A percentile compares a stretch with the other conserved stretches of the same genome.
These are phyloP conservation scores for Drosophila ogumai DNA, from an alignment of 1,140 invertebrate genomes.

Conservation along the genomic window DNA sequence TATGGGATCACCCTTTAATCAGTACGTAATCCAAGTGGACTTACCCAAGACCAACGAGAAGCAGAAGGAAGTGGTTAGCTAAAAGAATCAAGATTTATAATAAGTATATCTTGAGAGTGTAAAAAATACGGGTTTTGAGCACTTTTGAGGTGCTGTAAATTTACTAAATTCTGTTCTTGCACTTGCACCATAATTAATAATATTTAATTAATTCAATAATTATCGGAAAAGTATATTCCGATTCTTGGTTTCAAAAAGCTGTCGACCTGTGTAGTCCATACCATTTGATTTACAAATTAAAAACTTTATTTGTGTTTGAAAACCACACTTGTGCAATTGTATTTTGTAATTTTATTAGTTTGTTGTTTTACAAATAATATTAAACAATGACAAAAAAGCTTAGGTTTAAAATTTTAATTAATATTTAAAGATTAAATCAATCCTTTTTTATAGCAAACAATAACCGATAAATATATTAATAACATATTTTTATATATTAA, in stretches of 20 bases:
- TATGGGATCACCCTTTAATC: constrained; percentile 86
- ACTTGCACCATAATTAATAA: too few relatives aligned
- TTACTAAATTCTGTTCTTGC: too few relatives aligned
- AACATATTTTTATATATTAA: constrained; percentile 2
- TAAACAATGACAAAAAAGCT: constrained; percentile 5
- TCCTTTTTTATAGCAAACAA: not conserved
- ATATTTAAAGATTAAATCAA: not conserved
- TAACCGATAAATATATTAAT: not conserved
- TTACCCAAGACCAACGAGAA: not conserved
- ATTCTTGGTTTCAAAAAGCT: too few relatives aligned
- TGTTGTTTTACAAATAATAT: not conserved
- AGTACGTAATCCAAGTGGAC: constrained; percentile 30
- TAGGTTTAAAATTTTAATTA: not conserved
- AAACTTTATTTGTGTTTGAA: not conserved
- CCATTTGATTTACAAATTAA: not conserved
- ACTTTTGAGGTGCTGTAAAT: too few relatives aligned
- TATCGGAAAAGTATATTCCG: too few relatives aligned
- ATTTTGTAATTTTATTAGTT: constrained; percentile 1
- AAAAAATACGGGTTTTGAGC: too few relatives aligned
- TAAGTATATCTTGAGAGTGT: too few relatives aligned
- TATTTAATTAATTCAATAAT: too few relatives aligned
- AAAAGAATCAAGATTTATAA: too few relatives aligned
- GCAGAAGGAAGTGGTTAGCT: not conserved
- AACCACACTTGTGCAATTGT: constrained; percentile 4
- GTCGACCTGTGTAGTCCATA: too few relatives aligned